Evolutionary conservation across 1,140 invertebrate genomes (phyloP).

Genomic region (Bathynomus jamesi): DNA sequence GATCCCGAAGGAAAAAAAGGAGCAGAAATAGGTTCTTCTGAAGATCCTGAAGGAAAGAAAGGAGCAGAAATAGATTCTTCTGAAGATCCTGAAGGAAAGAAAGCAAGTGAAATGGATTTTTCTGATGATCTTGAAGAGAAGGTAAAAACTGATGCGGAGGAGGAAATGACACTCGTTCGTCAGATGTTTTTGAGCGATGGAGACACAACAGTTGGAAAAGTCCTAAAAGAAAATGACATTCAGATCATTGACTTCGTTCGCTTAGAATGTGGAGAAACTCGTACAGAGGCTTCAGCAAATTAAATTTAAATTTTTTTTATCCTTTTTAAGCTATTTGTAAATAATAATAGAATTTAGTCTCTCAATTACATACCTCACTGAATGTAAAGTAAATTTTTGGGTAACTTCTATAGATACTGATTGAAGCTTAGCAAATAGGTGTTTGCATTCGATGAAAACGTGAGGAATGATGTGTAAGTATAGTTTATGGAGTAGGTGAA

Average conservation of each 20-base stretch:
- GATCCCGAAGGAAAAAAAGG: too few relatives aligned
- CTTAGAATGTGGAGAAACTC: slow-evolving; percentile 63
- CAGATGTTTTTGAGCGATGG: slow-evolving; percentile 83
- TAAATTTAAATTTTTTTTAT: background rate
- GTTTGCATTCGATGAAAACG: too few relatives aligned
- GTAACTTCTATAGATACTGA: too few relatives aligned
- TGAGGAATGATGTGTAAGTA: too few relatives aligned
- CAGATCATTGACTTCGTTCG: slow-evolving; percentile 72
- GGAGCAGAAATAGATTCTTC: background rate
- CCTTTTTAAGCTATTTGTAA: background rate
- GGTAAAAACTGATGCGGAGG: slow-evolving; percentile 38
- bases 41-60: too few relatives aligned
- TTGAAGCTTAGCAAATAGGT: too few relatives aligned
- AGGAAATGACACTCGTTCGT: slow-evolving; percentile 62
- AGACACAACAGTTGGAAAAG: slow-evolving; percentile 59
- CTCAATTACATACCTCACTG: too few relatives aligned
- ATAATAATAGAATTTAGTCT: background rate
- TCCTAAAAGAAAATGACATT: slow-evolving; percentile 58
- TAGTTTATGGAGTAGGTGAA: too few relatives aligned
- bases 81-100: background rate
- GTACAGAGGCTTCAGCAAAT: background rate
- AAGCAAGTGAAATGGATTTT: background rate
- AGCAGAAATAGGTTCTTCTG: too few relatives aligned
- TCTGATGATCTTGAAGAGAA: background rate
- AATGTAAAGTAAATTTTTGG: too few relatives aligned